Evolutionary conservation across 2,113 vertebrate genomes (phyloP), one percentile per base, ranked within the genome.

Genomic region (Machaerirhynchus nigripectus): DNA sequence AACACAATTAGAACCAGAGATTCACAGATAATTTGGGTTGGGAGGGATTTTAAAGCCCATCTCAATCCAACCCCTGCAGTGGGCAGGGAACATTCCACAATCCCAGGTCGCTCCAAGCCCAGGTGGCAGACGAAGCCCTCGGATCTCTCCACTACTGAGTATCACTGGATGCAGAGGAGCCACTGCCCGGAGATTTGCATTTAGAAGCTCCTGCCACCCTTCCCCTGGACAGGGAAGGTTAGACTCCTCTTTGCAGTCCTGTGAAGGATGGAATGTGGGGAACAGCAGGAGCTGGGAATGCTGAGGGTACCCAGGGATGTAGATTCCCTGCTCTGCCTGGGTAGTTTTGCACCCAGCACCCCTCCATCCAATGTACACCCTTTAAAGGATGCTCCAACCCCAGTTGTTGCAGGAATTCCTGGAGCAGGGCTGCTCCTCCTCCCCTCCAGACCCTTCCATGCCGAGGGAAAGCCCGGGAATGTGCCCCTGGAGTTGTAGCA

Each of bases 331-430:
- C 61, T 59, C n/a, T 69, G 44, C 42, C 30, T 23, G 61, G 23
- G 4, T 9, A 0, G 0, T 4, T 53, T 24, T 20, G 30, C 52
- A 20, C 21, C 6, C 7, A 17, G 1, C 2, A 7, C 7, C 40
- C 10, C 33, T 52, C 21, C 27, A 13, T 3, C 40, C 1, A 1
- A 0, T 3, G 23, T 0, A 5, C 23, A 7, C 21, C 53, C 37
- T 6, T 7, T 21, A 0, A 12, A 73, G 14, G 63, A 23, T 65
- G 83, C 64, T 90, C 13, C 77, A 22, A 3, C 24, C 5, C 9
- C 1, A n/a, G 1, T 2, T 18, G 13, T 1, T 11, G 49, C 30
- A 42, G 88, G 28, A n/a, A 18, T 78, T 30, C 4, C 55, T 17
- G 33, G 28, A 3, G 7, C 68, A 8, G 59, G 37, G 46, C 85